Base-by-base conservation (phyloP, 1,140 invertebrate species). In the Sarcophaga peregrina region DNA sequence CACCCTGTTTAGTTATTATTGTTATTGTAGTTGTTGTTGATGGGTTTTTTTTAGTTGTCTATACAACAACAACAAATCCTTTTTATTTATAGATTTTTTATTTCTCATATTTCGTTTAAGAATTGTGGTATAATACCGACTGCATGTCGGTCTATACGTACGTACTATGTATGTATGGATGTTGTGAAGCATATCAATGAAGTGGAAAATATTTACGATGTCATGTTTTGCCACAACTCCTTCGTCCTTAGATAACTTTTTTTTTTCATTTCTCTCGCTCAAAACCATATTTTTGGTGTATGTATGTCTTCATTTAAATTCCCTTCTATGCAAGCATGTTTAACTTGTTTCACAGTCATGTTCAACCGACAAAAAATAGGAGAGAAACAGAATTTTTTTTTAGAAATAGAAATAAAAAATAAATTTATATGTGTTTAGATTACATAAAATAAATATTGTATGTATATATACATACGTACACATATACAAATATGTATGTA, bases 191-290 rank as follows among this genome's bases (percentile, higher is more conserved):
- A 52, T 78, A 78, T 50, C 75, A 78, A 50, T 78, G 75, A 78
- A 78, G 75, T 78, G 75, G 75, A 78, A 78, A 78, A 78, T 78
- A 78, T 78, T 78, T 78, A 78, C 75, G 75, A 52, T 78, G 75
- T 78, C 75, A 78, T 78, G 8, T 50, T 50, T 68, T 68, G 25
- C 25, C 25, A 37, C 25, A 37, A 37, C 25, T 37, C 25, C 25
- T 68, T 20, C 62, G 20, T 68, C 5, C 20, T 17, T 68, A 6
- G 7, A 62, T 4, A 37, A 68, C 7, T 68, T 20, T 58, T 58
- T n/a, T 58, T 37, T 37, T 37, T 37, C 1, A 2, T 37, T 58
- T 58, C n/a, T 58, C 54, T 58, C 4, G 25, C 25, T 37, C 25
- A 37, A 37, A 37, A 37, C 25, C 25, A 37, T 37, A 37, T 37